Conservation (phyloP, 2,888 invertebrate species). For the Idaea dimidiata region DNA sequence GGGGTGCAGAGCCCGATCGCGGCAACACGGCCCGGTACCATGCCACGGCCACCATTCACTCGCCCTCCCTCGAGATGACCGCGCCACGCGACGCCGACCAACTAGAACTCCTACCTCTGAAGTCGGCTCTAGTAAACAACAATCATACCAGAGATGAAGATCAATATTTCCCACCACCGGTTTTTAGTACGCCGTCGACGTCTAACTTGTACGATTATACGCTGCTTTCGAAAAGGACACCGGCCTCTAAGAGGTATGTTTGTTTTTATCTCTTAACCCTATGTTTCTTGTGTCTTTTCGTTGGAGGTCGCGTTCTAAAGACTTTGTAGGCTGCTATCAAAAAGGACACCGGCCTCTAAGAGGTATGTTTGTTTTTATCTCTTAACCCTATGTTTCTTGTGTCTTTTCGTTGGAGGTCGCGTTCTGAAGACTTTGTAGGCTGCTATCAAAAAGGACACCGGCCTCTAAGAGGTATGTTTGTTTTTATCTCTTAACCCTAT, state of each 20-base stretch:
- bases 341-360: constrained; percentile 76
- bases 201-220: constrained; percentile 68
- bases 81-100: constrained; percentile 66
- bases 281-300: too few species aligned
- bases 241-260: constrained; percentile 69
- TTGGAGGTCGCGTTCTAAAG: too few species aligned
- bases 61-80: constrained; percentile 53
- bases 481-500: neutral
- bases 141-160: constrained; percentile 65
- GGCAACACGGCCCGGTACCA: constrained; percentile 45
- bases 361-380: constrained; percentile 36
- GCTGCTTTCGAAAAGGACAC: constrained; percentile 72
- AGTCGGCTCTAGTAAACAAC: constrained; percentile 71
- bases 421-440: too few species aligned
- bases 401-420: too few species aligned
- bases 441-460: constrained; percentile 75
- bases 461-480: constrained; percentile 64
- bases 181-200: constrained; percentile 59
- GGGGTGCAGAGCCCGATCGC: constrained; percentile 41
- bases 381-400: too few species aligned
- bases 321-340: constrained; percentile 70
- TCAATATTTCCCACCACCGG: constrained; percentile 62
- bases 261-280: neutral
- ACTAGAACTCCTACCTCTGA: constrained; percentile 70
- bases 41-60: constrained; percentile 44